These are phyloP conservation scores for Agelas oroides DNA, from an alignment of 37 sponge, comb jelly and placozoan genomes.

Conservation along the genomic window DNA sequence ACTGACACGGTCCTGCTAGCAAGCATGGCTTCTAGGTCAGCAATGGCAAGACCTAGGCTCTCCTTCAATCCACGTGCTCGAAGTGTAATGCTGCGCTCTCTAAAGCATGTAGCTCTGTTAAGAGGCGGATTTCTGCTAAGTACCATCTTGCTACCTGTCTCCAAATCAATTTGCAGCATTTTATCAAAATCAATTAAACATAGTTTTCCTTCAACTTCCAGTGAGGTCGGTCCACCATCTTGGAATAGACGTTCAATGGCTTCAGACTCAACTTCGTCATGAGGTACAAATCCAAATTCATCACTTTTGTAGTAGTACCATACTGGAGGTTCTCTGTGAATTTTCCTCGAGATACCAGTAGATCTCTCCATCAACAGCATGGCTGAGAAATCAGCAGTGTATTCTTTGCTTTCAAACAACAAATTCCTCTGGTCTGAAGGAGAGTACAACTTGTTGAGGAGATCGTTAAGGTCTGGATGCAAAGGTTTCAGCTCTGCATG, in stretches of 20 bases:
- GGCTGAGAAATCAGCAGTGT: not conserved
- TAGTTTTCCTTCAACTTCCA: not conserved
- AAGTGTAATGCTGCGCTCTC: not conserved
- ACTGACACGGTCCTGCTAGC: not conserved
- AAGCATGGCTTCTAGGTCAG: not conserved
- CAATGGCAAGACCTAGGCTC: not conserved
- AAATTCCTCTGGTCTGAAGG: not conserved
- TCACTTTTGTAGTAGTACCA: not conserved
- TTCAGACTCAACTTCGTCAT: not conserved
- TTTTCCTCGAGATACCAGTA: not conserved
- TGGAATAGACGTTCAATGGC: conserved; percentile 10
- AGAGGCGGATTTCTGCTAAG: conserved; percentile 5
- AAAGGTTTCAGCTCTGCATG: not conserved
- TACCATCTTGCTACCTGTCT: not conserved
- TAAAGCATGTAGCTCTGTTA: not conserved
- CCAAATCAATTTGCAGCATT: not conserved
- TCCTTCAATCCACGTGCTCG: not conserved
- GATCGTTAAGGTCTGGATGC: not conserved
- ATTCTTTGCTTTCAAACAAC: not conserved
- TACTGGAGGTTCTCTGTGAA: not conserved
- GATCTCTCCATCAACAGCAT: not conserved
- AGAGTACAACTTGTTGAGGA: not conserved
- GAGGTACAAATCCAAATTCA: not conserved
- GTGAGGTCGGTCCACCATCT: conserved; percentile 1
- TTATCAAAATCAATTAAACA: conserved; percentile 1